phyloP scores from a whole-genome alignment of 2,888 invertebrate genomes.

The Drosophila ochracea region DNA sequence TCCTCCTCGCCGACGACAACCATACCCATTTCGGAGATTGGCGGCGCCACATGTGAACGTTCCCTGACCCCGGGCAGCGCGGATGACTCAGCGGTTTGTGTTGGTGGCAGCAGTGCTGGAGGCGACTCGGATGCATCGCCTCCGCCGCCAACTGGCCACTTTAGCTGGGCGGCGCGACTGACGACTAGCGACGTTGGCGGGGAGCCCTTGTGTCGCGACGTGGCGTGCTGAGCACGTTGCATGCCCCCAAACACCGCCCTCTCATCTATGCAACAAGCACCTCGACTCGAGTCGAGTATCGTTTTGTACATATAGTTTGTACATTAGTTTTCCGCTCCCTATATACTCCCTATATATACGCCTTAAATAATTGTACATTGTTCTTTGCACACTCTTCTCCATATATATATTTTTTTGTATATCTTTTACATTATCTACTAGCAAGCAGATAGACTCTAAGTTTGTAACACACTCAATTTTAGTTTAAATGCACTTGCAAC shows the following conservation, averaged over 20 bases:
- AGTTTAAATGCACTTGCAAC: slow-evolving; percentile 19
- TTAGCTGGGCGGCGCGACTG: slow-evolving; percentile 39
- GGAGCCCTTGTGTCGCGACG: slow-evolving; percentile 55
- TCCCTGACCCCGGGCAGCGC: slow-evolving; percentile 68
- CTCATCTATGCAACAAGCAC: slow-evolving; percentile 45
- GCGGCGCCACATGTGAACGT: slow-evolving; percentile 74
- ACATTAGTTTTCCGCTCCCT: slow-evolving; percentile 42
- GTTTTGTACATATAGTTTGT: slow-evolving; percentile 54
- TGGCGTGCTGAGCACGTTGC: slow-evolving; percentile 69
- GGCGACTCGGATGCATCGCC: slow-evolving; percentile 59
- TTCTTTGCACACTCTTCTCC: slow-evolving; percentile 20
- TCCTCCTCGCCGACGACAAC: slow-evolving; percentile 51
- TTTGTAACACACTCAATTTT: slow-evolving; percentile 26
- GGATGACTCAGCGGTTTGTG: slow-evolving; percentile 79
- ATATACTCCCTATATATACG: no score
- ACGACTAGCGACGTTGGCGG: slow-evolving; percentile 46
- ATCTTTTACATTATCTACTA: slow-evolving; percentile 40
- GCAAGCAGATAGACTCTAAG: slow-evolving; percentile 13
- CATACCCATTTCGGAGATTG: slow-evolving; percentile 84
- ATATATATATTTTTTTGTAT: slow-evolving; percentile 33
- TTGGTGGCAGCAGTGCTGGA: slow-evolving; percentile 55
- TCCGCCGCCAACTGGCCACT: slow-evolving; percentile 42
- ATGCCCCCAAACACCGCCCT: slow-evolving; percentile 18
- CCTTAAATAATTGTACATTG: slow-evolving; percentile 43
- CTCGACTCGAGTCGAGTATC: slow-evolving; percentile 40